Evolutionary conservation across 2,797 vertebrate species (phyloP), one percentile per base, ranked within the genome.

Genomic region (Babyrousa celebensis): DNA sequence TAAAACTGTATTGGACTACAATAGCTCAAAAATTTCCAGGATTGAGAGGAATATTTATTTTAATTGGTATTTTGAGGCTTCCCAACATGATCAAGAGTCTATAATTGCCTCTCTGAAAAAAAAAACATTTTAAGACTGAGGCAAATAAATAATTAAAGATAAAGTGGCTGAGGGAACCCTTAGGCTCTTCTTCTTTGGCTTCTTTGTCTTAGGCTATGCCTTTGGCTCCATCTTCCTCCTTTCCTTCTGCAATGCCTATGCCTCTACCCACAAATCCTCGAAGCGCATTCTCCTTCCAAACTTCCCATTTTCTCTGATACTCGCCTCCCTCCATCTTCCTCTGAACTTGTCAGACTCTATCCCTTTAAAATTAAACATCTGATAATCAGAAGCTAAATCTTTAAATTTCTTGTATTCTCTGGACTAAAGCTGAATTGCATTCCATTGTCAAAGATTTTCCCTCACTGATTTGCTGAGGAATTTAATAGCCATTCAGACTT

Each of bases 191-290:
- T 58, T 79, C 52, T 3, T 58, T 23, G 18, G n/a, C 54, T 58
- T 23, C 12, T 58, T 58, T 79, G 20, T 79, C 12, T 79, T 12
- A 58, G 8, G 20, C 54, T 58, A n/a, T 23, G 54, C 52, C 20
- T 79, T 79, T 11, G 20, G 1, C 75, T 58, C 18, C 54, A 36
- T 11, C 20, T 71, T 32, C 20, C 6, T 58, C 12, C 54, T 58
- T 58, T 78, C 7, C 0, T 0, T 36, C 18, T 23, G 23, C n/a
- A 56, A 12, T 0, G 1, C 21, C 60, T 15, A 56, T 78, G 21
- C 20, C 20, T 79, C 32, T 58, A 79, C 54, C 20, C 2, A 14
- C 56, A 36, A 2, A 58, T 58, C n/a, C 12, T n/a, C 18, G 52
- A 32, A 32, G 56, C 54, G 14, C 32, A 9, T 58, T 78, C 54